Percentiles rank a stretch among this genome's conserved stretches.
These are phyloP conservation scores for Molanna angustata DNA, from an alignment of 2,888 invertebrate genomes.

Conservation along the genomic window DNA sequence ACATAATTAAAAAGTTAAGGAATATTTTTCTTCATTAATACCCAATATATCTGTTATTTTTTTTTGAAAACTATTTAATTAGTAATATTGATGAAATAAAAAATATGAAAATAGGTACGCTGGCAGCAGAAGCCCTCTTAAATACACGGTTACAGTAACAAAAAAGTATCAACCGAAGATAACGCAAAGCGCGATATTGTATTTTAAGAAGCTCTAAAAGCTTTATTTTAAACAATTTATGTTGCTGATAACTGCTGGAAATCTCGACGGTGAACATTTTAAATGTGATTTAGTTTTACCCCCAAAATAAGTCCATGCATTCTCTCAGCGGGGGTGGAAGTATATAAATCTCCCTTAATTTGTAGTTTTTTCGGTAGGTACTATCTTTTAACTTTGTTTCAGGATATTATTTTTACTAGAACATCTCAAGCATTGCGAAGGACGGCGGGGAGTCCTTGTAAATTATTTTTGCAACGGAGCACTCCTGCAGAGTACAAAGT, in stretches of 20 bases:
- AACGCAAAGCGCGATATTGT: too few species aligned
- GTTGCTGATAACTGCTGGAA: conserved; percentile 15
- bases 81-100: too few species aligned
- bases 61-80: too few species aligned
- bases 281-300: conserved; percentile 20
- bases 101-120: too few species aligned
- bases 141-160: too few species aligned
- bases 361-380: conserved; percentile 15
- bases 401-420: conserved; percentile 4
- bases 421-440: conserved; percentile 9
- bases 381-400: conserved; percentile 4
- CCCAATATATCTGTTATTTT: too few species aligned
- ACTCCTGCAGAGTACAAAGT: conserved; percentile 2
- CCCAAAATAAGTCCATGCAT: conserved; percentile 15
- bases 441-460: conserved; percentile 9
- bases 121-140: too few species aligned
- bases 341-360: conserved; percentile 20
- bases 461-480: conserved; percentile 14
- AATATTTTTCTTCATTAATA: too few species aligned
- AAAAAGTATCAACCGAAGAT: too few species aligned
- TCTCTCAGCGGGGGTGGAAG: conserved; percentile 12
- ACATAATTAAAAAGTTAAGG: too few species aligned
- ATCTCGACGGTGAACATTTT: conserved; percentile 15
- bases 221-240: conserved; percentile 11
- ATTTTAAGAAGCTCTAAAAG: conserved; percentile 12